phyloP scores from a whole-genome alignment of 2,113 vertebrate species.

The Atlantisia rogersi region DNA sequence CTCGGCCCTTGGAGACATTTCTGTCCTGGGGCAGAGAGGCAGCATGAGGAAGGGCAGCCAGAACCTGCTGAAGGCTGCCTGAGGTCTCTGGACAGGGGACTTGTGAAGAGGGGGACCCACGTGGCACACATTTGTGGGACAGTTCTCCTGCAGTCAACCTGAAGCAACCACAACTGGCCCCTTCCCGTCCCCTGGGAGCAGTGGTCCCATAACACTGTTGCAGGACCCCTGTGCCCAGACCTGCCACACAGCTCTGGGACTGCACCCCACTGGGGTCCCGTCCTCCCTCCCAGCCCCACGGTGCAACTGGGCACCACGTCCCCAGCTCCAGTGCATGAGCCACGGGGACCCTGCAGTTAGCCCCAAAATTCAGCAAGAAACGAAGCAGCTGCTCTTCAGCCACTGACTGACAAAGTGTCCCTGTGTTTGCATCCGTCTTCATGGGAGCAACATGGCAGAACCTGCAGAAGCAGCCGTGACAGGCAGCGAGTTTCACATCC shows the following conservation, averaged over 20 bases:
- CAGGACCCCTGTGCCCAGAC: neutral
- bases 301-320: fast-evolving
- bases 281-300: neutral
- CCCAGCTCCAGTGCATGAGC: neutral
- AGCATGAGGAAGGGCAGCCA: fast-evolving
- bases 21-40: fast-evolving
- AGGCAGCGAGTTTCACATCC: neutral
- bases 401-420: neutral
- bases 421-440: neutral
- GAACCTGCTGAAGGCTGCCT: neutral
- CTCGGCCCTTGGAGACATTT: neutral
- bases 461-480: neutral
- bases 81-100: neutral
- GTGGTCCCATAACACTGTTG: neutral
- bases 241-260: neutral
- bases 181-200: neutral
- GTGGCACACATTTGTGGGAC: fast-evolving
- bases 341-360: neutral
- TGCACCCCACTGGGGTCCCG: neutral
- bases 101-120: neutral
- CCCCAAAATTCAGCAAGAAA: neutral
- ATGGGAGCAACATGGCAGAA: neutral
- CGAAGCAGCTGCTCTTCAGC: neutral
- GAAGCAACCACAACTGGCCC: neutral
- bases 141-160: neutral